Evolutionary conservation across 2,888 invertebrate genomes (phyloP).

Genomic region (Aplocera efformata): DNA sequence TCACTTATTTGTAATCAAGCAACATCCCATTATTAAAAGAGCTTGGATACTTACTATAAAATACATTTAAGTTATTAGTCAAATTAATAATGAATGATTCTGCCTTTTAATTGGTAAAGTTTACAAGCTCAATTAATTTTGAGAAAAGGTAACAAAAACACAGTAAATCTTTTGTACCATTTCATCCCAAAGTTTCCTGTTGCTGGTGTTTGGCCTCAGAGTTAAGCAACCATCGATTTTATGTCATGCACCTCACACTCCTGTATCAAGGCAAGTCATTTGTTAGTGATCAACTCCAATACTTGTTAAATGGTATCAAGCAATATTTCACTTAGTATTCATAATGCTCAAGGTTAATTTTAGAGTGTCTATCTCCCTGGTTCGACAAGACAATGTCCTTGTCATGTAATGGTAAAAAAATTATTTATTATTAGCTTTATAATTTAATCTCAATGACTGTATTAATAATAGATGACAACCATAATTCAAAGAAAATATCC

Average conservation of each 20-base stretch:
- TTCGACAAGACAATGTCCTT: conserved; percentile 5
- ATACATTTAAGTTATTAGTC: too few species aligned
- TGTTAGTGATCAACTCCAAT: conserved; percentile 57
- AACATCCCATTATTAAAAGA: conserved; percentile 10
- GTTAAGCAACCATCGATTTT: conserved; percentile 25
- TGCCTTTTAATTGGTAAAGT: too few species aligned
- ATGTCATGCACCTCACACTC: conserved; percentile 75
- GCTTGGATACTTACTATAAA: not conserved
- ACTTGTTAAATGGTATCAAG: conserved; percentile 24
- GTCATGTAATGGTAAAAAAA: too few species aligned
- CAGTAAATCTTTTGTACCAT: conserved; percentile 65
- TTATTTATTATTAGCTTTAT: too few species aligned
- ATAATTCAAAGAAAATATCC: not conserved
- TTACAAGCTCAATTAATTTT: conserved; percentile 25
- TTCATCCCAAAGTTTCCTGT: conserved; percentile 71
- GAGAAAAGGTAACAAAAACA: conserved; percentile 25
- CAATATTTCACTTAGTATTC: conserved; percentile 34
- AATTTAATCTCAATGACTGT: conserved; percentile 1
- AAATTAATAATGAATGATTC: too few species aligned
- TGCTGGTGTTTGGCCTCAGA: conserved; percentile 23
- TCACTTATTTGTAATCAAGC: conserved; percentile 3
- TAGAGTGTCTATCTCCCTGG: conserved; percentile 7
- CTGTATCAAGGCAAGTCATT: conserved; percentile 68
- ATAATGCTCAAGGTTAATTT: conserved; percentile 17
- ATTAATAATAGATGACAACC: conserved; percentile 3